Evolutionary conservation across 2,113 vertebrate species (phyloP).

Genomic region (Charina bottae): DNA sequence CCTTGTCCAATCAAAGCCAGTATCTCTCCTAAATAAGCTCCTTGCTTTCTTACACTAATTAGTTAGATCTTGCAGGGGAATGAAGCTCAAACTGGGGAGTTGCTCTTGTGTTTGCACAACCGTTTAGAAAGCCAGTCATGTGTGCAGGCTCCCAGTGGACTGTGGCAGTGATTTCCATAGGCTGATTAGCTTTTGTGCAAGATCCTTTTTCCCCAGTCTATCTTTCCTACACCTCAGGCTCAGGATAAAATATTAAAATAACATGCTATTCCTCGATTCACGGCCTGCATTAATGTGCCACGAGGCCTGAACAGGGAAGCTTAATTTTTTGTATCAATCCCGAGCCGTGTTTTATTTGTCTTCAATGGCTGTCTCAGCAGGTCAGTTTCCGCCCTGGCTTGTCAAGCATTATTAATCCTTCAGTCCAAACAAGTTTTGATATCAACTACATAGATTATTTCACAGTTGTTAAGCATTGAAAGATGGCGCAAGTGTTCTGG

Average conservation of each 20-base stretch:
- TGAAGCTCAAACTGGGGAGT: neutral
- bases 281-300: constrained; percentile 9
- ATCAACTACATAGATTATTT: constrained; percentile 16
- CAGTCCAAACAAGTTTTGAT: constrained; percentile 6
- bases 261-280: constrained; percentile 16
- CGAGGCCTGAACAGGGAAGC: neutral
- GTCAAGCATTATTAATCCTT: constrained; percentile 28
- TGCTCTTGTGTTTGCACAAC: neutral
- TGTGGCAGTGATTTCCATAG: neutral
- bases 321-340: neutral
- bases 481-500: neutral
- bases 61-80: neutral
- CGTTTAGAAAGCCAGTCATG: neutral
- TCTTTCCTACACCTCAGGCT: neutral
- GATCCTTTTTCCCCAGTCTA: neutral
- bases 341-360: neutral
- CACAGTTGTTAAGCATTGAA: constrained; percentile 14
- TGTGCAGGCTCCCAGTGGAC: neutral
- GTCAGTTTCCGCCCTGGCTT: constrained; percentile 7
- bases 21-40: neutral
- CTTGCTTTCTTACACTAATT: neutral
- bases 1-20: neutral
- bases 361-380: constrained; percentile 12
- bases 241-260: constrained; percentile 22
- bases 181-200: neutral